Evolutionary conservation across 2,797 vertebrate species (phyloP).

Genomic region (Gambelia wislizenii): DNA sequence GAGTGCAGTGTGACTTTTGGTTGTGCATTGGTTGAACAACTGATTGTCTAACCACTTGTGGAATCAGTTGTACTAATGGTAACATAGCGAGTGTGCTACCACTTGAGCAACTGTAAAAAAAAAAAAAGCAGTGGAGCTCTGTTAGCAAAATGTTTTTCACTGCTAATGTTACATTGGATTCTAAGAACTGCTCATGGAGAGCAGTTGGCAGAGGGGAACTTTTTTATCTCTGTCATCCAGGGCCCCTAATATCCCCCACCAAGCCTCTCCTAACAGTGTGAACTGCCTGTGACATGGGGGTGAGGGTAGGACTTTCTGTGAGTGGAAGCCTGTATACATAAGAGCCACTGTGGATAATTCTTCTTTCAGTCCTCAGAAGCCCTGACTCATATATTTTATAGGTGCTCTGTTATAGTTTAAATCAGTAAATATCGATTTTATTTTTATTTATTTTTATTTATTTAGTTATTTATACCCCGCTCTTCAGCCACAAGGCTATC

Average conservation of each 20-base stretch:
- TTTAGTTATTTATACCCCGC: no score
- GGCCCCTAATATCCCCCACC: no score
- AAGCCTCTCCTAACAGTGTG: no score
- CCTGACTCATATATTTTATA: not conserved
- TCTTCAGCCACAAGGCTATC: no score
- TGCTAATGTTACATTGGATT: not conserved
- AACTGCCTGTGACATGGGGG: no score
- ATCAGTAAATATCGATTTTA: not conserved
- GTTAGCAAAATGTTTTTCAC: not conserved
- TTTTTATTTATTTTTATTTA: no score
- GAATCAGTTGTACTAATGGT: not conserved
- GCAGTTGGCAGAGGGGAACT: not conserved
- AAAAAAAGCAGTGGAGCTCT: not conserved
- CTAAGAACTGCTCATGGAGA: not conserved
- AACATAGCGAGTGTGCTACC: no score
- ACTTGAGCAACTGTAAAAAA: not conserved
- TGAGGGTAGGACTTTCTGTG: no score
- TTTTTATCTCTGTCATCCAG: not conserved
- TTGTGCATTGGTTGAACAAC: not conserved
- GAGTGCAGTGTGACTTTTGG: not conserved
- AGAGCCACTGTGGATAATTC: not conserved
- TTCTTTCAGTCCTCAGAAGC: not conserved
- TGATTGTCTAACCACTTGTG: no score
- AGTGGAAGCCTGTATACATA: not conserved
- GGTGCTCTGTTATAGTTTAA: not conserved